Percentiles rank a stretch among this genome's conserved stretches.
These are phyloP conservation scores for Sphenodon punctatus DNA, from an alignment of 2,797 vertebrate species.

Conservation along the genomic window DNA sequence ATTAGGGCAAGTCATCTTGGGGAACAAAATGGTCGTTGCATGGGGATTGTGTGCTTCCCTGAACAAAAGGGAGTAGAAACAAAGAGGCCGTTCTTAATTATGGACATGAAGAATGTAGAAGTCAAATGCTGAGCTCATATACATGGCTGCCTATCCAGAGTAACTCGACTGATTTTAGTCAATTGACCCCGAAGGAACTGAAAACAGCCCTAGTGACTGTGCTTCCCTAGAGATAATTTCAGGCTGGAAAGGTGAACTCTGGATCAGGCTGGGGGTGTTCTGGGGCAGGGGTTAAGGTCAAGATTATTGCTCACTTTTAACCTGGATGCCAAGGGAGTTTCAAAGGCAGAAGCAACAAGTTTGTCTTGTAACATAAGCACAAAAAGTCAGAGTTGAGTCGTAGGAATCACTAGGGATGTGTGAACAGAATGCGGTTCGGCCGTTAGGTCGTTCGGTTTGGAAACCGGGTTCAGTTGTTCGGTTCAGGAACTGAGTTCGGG, in stretches of 20 bases:
- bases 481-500: too few relatives aligned
- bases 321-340: background rate
- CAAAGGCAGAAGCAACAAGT: fast-evolving
- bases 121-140: background rate
- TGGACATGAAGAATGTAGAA: background rate
- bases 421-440: too few relatives aligned
- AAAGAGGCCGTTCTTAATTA: background rate
- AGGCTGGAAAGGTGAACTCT: background rate
- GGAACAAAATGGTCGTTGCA: background rate
- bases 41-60: background rate
- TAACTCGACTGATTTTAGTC: background rate
- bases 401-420: too few relatives aligned
- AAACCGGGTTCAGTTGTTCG: too few relatives aligned
- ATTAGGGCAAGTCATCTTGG: background rate
- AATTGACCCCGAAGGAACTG: fast-evolving
- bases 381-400: fast-evolving
- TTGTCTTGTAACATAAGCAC: background rate
- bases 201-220: background rate
- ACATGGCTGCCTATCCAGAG: fast-evolving
- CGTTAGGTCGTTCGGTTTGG: too few relatives aligned
- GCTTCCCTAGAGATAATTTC: background rate
- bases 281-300: too few relatives aligned
- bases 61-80: background rate
- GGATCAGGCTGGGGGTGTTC: too few relatives aligned
- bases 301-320: too few relatives aligned